Evolutionary conservation across 2,888 invertebrate genomes (phyloP), one percentile per base, ranked within the genome.

Genomic region (Stenotaenia linearis): DNA sequence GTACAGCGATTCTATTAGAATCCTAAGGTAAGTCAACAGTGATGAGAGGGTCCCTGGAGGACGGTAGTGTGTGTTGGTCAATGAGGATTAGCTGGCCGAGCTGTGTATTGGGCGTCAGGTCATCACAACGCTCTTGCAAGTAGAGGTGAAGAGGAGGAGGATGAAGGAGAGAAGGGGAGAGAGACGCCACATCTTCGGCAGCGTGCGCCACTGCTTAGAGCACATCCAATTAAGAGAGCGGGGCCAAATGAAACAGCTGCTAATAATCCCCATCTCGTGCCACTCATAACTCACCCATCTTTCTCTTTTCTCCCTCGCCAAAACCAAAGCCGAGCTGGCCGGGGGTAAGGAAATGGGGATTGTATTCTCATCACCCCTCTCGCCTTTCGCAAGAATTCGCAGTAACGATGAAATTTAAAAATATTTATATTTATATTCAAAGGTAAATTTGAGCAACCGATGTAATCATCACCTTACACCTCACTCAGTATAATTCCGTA

Each of bases 191-290:
- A 32, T 35, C 76, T 35, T 23, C 76, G 35, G 35, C 76, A 25
- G 78, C 50, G 28, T 50, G 50, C 50, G 50, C 45, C 77, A 25
- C 77, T 32, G 77, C 77, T 76, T 76, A 76, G 50, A 78, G 78
- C 78, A 78, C 78, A 78, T 78, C 78, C 78, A 78, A 78, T 78
- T 78, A 78, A 78, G 78, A 50, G 50, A 21, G 45, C 77, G 25
- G 35, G 25, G 78, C 78, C 78, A 78, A 78, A 78, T 78, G 78
- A 78, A 78, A 78, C 78, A 78, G 78, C 78, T 78, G 78, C 78
- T 78, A 78, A 78, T 78, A 78, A 78, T 78, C 78, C 78, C 78
- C 78, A 78, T 78, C 78, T 78, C 50, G 78, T 78, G 78, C 78
- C 78, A 78, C 78, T 78, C 78, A 78, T 78, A 78, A 78, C 78